Base-by-base conservation (phyloP, 2,888 invertebrate species). In the Heteromyza rotundicornis region DNA sequence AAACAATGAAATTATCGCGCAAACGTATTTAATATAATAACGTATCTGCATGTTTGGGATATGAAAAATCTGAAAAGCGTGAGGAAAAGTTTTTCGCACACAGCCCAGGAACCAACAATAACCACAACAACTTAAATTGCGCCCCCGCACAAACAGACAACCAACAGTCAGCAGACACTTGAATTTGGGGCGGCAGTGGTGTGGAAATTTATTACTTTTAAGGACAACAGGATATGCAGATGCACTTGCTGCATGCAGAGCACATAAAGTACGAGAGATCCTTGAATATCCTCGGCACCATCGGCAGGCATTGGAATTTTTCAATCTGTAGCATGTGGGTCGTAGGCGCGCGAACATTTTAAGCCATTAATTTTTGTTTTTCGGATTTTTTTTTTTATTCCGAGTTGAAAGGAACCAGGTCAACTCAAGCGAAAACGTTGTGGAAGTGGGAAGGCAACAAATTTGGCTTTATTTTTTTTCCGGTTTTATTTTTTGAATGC, bases 171-270 rank as follows among this genome's bases (percentile, higher is more conserved):
- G n/a, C n/a, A 51, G 51, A 51, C 51, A 51, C 51, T 51, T 51
- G 51, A 51, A 22, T 23, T 14, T 32, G 20, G 23, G 27, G 49
- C 27, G 14, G 32, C 32, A 3, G 40, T 14, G 12, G 24, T 16
- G 32, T 20, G 35, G 35, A 35, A 54, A 54, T 54, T 54, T 54
- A 54, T 54, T 54, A 16, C 54, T 19, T 54, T 54, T 36, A 36
- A 54, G 54, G 36, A 19, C 36, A 19, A 54, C 54, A 35, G 54
- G 54, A 54, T 54, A 54, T 54, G 54, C 54, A 54, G 54, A 54
- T 54, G 54, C 32, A 32, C 20, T 47, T 20, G 47, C 47, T 40
- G 7, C 20, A 19, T 40, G 40, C 40, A 27, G 27, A 7, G 27
- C 27, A 27, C 40, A 40, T n/a, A n/a, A n/a, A n/a, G n/a, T n/a